Base-by-base conservation (phyloP, 92 coral and sea anemone species). In the Porites cylindrica region DNA sequence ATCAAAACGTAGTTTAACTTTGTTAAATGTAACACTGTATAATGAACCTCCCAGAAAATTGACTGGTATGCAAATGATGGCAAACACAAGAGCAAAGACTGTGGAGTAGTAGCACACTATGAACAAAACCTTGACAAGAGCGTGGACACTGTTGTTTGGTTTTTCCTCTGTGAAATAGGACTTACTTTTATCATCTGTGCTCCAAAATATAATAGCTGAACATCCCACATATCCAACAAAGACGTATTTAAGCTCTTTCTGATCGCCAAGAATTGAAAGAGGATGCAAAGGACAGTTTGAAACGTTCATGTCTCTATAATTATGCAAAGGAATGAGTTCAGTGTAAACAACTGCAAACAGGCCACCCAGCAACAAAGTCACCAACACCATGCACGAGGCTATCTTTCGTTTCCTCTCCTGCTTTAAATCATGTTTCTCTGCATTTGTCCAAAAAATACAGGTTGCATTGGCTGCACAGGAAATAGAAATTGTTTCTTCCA, bases 231-330 rank as follows among this genome's bases (percentile, higher is more conserved):
- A 83, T 51, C 14, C 9, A 8, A 63, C 1, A 72, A 72, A 72
- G 20, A 18, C 18, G 26, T 14, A 72, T 83, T 72, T 72, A 2
- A 73, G 20, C 64, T 72, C 73, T 12, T 52, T 73, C 17, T 32
- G 71, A 17, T n/a, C 79, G 19, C 79, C 61, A 10, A 83, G 87
- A 13, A 83, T 13, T 38, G 69, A 38, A 51, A 83, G 62, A 6
- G 80, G 16, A 72, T 72, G 85, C 21, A 70, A 20, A 62, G 87
- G 87, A 12, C 87, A 72, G 72, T 74, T 83, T 83, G 43, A 8
- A 51, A 51, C 66, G 52, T 23, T 26, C 76, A 69, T 13, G 8
- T 72, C 70, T 59, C 68, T 53, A 10, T 19, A 24, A 18, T 52
- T 58, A 3, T 26, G 18, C 4, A 83, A 72, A 11, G 87, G 73